Evolutionary conservation across 2,888 invertebrate genomes (phyloP), one percentile per base, ranked within the genome.

Genomic region (Drosophila histrio): DNA sequence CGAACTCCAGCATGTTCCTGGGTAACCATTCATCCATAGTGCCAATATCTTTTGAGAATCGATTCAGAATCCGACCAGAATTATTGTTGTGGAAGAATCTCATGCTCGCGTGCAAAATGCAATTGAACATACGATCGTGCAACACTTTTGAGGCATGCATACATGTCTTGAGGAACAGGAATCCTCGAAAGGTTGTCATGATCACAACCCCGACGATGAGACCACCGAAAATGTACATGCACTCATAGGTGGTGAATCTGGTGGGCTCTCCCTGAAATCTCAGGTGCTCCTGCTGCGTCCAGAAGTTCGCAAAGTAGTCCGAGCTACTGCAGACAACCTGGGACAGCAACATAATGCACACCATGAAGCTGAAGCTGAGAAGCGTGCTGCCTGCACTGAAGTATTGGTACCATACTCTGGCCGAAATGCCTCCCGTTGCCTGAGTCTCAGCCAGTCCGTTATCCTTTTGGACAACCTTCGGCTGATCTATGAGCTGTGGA

Each of bases 61-160:
- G 92, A 91, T 96, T 96, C 36, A 96, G 91, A 72, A 96, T 94
- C 50, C 93, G 90, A 3, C 96, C 96, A 50, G 95, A 95, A 3
- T 97, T 95, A 92, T 97, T 98, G 0, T 93, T 94, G 82, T 97
- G 96, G 89, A 98, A 98, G 92, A 98, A 98, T 22, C 94, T 91
- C 94, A 97, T 96, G 0, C 95, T 95, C 0, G 96, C 94, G 64
- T 95, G 93, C 4, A 97, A 92, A 80, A 98, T 93, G 44, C 95
- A 94, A 38, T 93, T 92, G 91, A 97, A 97, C 97, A 98, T 97
- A 13, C 92, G 93, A 79, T 95, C 94, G 91, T 98, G 97, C 2
- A 98, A 93, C 65, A 93, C 94, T 66, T 94, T 93, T 0, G 97
- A 96, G 0, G 97, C 94, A 5, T 93, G 94, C 93, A 96, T 95